A percentile compares a stretch with the other conserved stretches of the same genome.
Conservation (phyloP, 2,113 vertebrate genomes). For the Pteruthius melanotis region DNA sequence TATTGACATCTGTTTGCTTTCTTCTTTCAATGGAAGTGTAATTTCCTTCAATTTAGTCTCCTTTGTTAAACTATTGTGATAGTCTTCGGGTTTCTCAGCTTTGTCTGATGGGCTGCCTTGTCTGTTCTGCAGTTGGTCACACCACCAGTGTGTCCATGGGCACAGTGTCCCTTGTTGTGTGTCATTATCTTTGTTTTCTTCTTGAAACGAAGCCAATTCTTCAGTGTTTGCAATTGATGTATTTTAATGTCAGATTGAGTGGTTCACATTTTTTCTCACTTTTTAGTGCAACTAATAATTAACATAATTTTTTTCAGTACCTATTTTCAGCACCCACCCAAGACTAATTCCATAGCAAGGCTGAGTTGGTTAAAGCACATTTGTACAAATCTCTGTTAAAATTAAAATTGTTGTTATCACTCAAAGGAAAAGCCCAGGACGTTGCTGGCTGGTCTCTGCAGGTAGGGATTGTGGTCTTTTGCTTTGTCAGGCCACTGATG, state of each 20-base stretch:
- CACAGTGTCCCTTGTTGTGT: not conserved
- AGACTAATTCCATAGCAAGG: not conserved
- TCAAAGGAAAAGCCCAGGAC: not conserved
- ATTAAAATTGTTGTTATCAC: not conserved
- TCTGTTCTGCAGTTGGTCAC: not conserved
- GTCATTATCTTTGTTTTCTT: not conserved
- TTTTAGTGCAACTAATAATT: not conserved
- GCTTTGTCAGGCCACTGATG: not conserved
- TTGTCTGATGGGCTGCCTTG: not conserved
- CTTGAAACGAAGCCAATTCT: not conserved
- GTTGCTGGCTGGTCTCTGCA: not conserved
- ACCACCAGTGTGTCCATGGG: rapidly evolving
- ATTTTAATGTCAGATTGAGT: not conserved
- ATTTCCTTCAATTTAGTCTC: not conserved
- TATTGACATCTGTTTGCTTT: not conserved
- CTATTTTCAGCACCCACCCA: not conserved
- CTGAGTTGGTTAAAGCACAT: not conserved
- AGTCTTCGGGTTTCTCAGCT: not conserved
- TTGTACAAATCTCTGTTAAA: not conserved
- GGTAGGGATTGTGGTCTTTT: not conserved
- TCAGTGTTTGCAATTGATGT: not conserved
- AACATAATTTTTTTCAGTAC: not conserved
- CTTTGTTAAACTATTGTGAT: not conserved
- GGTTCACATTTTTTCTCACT: not conserved
- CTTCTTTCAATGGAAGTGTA: not conserved